A percentile compares a stretch with the other conserved stretches of the same genome.
Evolutionary conservation across 2,888 invertebrate species (phyloP).

Genomic region (Crocallis elinguaria): DNA sequence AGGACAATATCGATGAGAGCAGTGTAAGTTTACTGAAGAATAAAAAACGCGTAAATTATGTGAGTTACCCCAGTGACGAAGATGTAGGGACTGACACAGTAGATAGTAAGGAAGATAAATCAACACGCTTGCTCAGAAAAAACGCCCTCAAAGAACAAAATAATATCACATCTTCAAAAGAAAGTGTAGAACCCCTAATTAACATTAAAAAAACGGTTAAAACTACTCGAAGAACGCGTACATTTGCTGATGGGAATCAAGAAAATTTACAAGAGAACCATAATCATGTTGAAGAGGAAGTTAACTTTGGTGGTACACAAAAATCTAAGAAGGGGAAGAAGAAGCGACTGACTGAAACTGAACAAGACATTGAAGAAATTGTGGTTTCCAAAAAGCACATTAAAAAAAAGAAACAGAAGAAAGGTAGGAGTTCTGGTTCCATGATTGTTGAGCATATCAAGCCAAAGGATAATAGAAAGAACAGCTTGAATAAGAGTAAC

Average conservation of each 20-base stretch:
- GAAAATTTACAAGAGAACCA: conserved; percentile 34
- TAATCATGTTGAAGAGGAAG: conserved; percentile 33
- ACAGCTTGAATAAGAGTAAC: conserved; percentile 46
- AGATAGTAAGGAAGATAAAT: conserved; percentile 35
- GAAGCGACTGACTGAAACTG: conserved; percentile 31
- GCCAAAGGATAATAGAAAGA: conserved; percentile 12
- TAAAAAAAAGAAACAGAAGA: conserved; percentile 49
- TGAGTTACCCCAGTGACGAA: conserved; percentile 63
- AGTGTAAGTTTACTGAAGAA: conserved; percentile 40
- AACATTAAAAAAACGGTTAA: conserved; percentile 43
- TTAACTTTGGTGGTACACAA: conserved; percentile 14
- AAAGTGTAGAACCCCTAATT: conserved; percentile 30
- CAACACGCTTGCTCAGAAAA: conserved; percentile 44
- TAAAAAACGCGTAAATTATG: conserved; percentile 66
- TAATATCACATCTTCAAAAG: conserved; percentile 26
- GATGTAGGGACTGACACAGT: conserved; percentile 36
- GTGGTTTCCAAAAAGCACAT: conserved; percentile 45
- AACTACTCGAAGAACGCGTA: conserved; percentile 56
- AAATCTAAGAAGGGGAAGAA: conserved; percentile 51
- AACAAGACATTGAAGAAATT: conserved; percentile 28
- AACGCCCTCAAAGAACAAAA: conserved; percentile 60
- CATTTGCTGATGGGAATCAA: conserved; percentile 35
- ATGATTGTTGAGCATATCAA: conserved; percentile 41
- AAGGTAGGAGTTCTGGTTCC: conserved; percentile 43
- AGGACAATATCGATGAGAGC: conserved; percentile 50